Percentiles rank a stretch among this genome's conserved stretches.
Conservation (phyloP, 2,888 invertebrate genomes). For the Matsumyia berberina region DNA sequence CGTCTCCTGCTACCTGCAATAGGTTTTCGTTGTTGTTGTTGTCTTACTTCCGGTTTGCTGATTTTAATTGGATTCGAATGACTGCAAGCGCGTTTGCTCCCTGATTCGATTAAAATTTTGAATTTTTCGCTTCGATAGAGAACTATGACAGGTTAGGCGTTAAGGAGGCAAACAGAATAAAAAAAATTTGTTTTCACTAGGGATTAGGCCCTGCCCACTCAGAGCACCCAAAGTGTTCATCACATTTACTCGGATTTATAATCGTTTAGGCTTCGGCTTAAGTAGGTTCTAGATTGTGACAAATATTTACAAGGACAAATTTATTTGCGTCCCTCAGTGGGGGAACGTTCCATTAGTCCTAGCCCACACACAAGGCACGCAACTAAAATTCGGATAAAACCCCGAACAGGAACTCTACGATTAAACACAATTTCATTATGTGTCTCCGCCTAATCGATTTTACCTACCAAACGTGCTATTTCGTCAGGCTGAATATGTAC, state of each 20-base stretch:
- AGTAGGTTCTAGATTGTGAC: conserved; percentile 1
- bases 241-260: background rate
- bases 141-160: conserved; percentile 27
- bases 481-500: background rate
- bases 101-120: conserved; percentile 52
- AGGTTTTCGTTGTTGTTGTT: conserved; percentile 18
- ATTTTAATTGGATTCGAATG: conserved; percentile 62
- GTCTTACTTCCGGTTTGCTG: conserved; percentile 50
- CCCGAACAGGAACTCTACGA: background rate
- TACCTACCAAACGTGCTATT: conserved; percentile 25
- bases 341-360: background rate
- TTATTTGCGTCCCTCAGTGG: background rate
- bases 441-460: conserved; percentile 31
- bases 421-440: conserved; percentile 30
- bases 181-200: background rate
- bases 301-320: conserved; percentile 16
- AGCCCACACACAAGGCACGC: background rate
- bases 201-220: background rate
- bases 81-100: conserved; percentile 27
- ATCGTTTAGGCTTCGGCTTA: conserved; percentile 8
- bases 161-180: background rate
- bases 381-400: background rate
- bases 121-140: conserved; percentile 43
- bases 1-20: background rate
- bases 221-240: background rate